Evolutionary conservation across 1,140 invertebrate species (phyloP), one percentile per base, ranked within the genome.

Genomic region (Drosophila orena): DNA sequence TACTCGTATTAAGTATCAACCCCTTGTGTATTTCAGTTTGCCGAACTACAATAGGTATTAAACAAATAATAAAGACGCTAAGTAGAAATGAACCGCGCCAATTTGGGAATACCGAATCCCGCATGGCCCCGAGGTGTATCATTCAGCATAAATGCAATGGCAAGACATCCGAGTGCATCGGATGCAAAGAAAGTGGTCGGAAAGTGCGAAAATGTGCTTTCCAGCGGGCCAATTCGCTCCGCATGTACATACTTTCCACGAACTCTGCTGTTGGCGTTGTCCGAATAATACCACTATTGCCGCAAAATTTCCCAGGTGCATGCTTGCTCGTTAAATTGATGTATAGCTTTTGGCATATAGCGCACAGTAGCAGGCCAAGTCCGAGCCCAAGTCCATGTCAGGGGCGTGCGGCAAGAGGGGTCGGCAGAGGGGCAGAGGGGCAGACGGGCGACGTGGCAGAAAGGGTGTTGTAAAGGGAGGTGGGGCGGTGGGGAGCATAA

Each of bases 321-420:
- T 89, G 84, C 72, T 89, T 77, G 84, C 84, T 84, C 89, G 84
- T 88, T 89, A 88, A 88, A 88, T 77, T 88, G 84, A 88, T 88
- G 84, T 77, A 88, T 83, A 60, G 79, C 38, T 46, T 46, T 24
- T 46, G 22, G 17, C 43, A 22, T 46, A 46, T 46, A 59, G 78
- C 42, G 37, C 14, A 37, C 8, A 20, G 42, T 35, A 56, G 47
- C 49, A 46, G 76, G 42, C 77, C 65, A 60, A 57, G 54, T 65
- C 46, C 40, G 43, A 44, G 17, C 27, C 42, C 64, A 55, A 56
- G 38, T 49, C 46, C 46, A n/a, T 22, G 44, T 14, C 56, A 27
- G 37, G 34, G 58, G 17, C 30, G 8, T 37, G 7, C 11, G 43
- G n/a, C 17, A 5, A 37, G 42, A n/a, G 12, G 22, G 20, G 20